Base-by-base conservation (phyloP, 2,888 invertebrate genomes). In the Leptinotarsa peninsularis region DNA sequence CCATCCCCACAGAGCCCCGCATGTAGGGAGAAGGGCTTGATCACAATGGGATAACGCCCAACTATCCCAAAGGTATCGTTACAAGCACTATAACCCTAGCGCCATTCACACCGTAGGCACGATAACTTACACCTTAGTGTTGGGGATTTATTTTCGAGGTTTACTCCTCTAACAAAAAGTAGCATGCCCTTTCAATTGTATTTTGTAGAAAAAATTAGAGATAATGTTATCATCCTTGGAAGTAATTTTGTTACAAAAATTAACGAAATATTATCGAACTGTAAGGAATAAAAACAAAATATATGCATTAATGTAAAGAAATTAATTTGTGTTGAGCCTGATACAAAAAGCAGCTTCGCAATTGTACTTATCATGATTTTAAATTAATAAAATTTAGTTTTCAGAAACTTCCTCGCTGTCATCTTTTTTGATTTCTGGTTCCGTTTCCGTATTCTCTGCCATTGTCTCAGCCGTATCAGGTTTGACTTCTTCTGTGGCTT, bases 1-100 rank as follows among this genome's bases (percentile, higher is more conserved):
- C 71, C 56, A 66, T 74, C 67, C 58, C 76, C 68, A 52, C 76
- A 76, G 76, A 76, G 76, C 76, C 76, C 76, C 76, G 76, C 76
- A 52, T 76, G 69, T 60, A 63, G 74, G 27, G 68, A 72, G 43
- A 76, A 74, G 76, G 63, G 74, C 74, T 21, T 3, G 56, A 58
- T 72, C 72, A 69, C 74, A 76, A 74, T 76, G 76, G 72, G 71
- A 74, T 18, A 63, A 49, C 76, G 76, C 76, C 76, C 58, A 23
- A 43, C 33, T 71, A 66, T 69, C 74, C 76, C 76, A 76, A 74
- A 71, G 69, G 76, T 74, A 76, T 67, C 76, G 76, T 76, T 76
- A 43, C 43, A 15, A 72, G 72, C 71, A 74, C 76, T 72, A 23
- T 74, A 56, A 74, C 76, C 76, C 73, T 49, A 74, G 76, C 71